Base-by-base conservation (phyloP, 2,888 invertebrate genomes). In the Parnassius orleans region DNA sequence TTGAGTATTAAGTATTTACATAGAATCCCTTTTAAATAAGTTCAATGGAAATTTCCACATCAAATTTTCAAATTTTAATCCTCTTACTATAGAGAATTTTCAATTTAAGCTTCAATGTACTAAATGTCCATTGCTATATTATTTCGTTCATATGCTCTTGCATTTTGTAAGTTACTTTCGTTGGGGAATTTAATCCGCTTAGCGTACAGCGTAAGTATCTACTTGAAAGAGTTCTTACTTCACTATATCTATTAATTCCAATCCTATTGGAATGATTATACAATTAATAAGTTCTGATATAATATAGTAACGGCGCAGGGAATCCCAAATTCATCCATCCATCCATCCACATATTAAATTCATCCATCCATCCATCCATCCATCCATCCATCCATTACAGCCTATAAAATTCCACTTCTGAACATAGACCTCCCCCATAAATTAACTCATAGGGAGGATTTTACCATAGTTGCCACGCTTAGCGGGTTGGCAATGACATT, bases 141-240 rank as follows among this genome's bases (percentile, higher is more conserved):
- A 47, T 53, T 47, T 14, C 57, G 55, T 48, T 59, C 60, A 59
- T 59, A 58, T 60, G 62, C 61, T 66, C 47, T 53, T 57, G 57
- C 63, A 59, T 47, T 63, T 63, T 47, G 59, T 55, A 52, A 59
- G 55, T 63, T 47, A 55, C 68, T 69, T 70, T 69, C 71, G 68
- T 73, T 67, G 42, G 63, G 80, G 80, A 77, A 78, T 81, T 85
- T 88, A 89, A 89, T 89, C 90, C 83, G 84, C 88, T 90, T 89
- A 87, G 78, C 71, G 80, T 77, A 78, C 74, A 69, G 71, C 77
- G 77, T 76, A 44, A 76, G 79, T 81, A 80, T 77, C 77, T 79
- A 80, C 80, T 84, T 76, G 78, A 79, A 84, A 84, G 83, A 80
- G 81, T 80, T 80, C 73, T 73, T 75, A 73, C 77, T 78, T 78